Percentiles rank a stretch among this genome's conserved stretches.
Conservation (phyloP, 2,113 vertebrate genomes). For the Leucopsar rothschildi region DNA sequence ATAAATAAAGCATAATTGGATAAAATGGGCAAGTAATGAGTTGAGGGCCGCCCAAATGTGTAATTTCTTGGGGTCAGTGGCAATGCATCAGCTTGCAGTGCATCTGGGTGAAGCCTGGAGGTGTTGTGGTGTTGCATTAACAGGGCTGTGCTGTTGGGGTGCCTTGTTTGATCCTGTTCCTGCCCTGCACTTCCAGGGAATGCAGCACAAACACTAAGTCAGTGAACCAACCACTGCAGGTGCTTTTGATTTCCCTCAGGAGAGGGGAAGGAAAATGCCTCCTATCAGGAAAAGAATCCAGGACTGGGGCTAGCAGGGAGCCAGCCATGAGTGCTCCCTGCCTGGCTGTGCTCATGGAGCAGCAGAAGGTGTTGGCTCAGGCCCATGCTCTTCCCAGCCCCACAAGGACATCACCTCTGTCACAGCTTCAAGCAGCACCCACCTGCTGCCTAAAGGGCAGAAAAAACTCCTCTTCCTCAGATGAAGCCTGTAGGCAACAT, state of each 20-base stretch:
- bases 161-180: background rate
- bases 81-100: background rate
- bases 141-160: background rate
- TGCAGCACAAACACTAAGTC: background rate
- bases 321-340: background rate
- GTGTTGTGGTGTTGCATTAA: background rate
- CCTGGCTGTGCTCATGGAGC: background rate
- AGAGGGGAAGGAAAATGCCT: background rate
- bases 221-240: fast-evolving
- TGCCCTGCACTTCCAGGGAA: background rate
- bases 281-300: background rate
- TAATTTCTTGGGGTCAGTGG: background rate
- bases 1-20: slow-evolving; percentile 19
- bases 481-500: background rate
- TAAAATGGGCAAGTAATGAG: background rate
- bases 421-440: background rate
- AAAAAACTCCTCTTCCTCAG: background rate
- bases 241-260: background rate
- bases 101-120: background rate
- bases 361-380: background rate
- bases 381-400: fast-evolving
- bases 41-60: background rate
- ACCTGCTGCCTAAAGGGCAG: background rate
- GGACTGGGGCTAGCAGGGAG: background rate
- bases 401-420: background rate